Evolutionary conservation across 2,888 invertebrate species (phyloP).

Genomic region (Parthenolecanium corni): DNA sequence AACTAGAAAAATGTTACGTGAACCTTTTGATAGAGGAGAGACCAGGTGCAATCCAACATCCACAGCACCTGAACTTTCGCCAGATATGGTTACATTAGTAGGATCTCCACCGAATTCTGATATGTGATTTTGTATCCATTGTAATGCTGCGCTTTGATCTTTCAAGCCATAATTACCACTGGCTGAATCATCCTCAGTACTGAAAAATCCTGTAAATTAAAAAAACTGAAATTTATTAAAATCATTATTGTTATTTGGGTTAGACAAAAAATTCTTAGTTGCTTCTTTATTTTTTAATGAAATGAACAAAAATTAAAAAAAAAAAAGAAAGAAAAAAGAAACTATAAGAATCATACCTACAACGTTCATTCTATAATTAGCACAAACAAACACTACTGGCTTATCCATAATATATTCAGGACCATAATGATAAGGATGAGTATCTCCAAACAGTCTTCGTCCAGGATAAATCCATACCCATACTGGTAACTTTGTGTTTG

Average conservation of each 20-base stretch:
- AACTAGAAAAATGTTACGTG: background rate
- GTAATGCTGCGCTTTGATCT: constrained; percentile 28
- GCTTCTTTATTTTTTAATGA: too few relatives aligned
- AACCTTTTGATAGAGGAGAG: constrained; percentile 26
- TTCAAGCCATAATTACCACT: constrained; percentile 29
- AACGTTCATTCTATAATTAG: constrained; percentile 21
- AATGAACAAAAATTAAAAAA: too few relatives aligned
- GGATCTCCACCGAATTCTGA: constrained; percentile 26
- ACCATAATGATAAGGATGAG: constrained; percentile 8
- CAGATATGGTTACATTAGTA: constrained; percentile 22
- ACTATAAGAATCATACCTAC: constrained; percentile 4
- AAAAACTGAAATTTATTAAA: too few relatives aligned
- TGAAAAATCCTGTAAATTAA: constrained; percentile 26
- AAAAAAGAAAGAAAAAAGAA: too few relatives aligned
- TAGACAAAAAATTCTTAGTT: too few relatives aligned
- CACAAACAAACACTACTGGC: constrained; percentile 12
- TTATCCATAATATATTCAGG: constrained; percentile 30
- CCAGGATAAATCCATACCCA: constrained; percentile 28
- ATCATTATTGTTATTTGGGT: too few relatives aligned
- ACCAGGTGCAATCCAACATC: constrained; percentile 23
- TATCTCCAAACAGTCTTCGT: constrained; percentile 1
- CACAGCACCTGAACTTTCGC: constrained; percentile 25
- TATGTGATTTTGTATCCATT: constrained; percentile 27
- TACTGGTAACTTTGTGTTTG: constrained; percentile 19
- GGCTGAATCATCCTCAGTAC: constrained; percentile 29